These are phyloP conservation scores for Macrobrachium rosenbergii DNA, from an alignment of 1,140 invertebrate genomes.

Conservation along the genomic window DNA sequence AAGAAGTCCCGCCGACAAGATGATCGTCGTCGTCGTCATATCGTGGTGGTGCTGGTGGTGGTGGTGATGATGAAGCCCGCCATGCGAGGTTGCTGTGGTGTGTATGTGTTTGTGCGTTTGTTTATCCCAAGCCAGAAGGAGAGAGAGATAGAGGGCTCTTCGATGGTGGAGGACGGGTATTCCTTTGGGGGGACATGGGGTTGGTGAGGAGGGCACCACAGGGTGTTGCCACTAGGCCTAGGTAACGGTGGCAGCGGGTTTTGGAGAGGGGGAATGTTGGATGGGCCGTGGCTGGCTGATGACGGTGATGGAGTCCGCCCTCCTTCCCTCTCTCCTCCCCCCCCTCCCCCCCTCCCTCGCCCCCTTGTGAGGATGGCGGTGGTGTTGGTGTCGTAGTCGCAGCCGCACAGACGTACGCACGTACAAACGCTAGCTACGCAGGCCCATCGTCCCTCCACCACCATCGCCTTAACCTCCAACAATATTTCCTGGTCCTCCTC, in stretches of 20 bases:
- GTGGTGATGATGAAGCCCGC: background rate
- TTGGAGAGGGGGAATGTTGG: background rate
- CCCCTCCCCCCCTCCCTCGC: background rate
- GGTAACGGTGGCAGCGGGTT: background rate
- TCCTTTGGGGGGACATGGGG: too few relatives aligned
- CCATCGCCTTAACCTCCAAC: background rate
- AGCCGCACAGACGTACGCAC: too few relatives aligned
- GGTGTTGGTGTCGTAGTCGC: background rate
- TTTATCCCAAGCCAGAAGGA: too few relatives aligned
- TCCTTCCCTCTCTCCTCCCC: background rate
- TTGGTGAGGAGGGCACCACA: too few relatives aligned
- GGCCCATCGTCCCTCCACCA: conserved; percentile 5
- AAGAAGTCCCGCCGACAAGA: too few relatives aligned
- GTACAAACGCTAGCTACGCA: conserved; percentile 1
- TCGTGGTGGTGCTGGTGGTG: too few relatives aligned
- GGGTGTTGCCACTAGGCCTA: too few relatives aligned
- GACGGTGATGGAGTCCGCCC: conserved; percentile 3
- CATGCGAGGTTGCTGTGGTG: background rate
- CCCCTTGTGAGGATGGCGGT: background rate
- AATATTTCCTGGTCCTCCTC: background rate
- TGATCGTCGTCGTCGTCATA: too few relatives aligned
- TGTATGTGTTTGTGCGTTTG: conserved; percentile 4
- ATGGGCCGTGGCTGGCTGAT: background rate
- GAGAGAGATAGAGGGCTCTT: too few relatives aligned
- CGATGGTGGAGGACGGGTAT: too few relatives aligned